A percentile compares a stretch with the other conserved stretches of the same genome.
These are phyloP conservation scores for Arctocebus calabarensis DNA, from an alignment of 2,797 vertebrate species.

Conservation along the genomic window DNA sequence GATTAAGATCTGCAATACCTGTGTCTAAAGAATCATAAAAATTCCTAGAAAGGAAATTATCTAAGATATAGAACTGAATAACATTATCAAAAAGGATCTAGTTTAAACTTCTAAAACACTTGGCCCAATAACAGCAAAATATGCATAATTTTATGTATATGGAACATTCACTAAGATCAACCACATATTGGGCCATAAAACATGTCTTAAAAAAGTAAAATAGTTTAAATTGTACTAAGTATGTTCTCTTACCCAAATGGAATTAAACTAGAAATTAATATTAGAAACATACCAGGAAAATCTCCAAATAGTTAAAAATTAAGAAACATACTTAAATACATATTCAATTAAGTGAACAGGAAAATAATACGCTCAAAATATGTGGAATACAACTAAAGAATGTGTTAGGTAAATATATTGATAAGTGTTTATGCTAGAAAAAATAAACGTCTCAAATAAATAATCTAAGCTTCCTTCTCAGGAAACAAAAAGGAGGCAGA, in stretches of 20 bases:
- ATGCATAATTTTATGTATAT: background rate
- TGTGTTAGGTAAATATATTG: background rate
- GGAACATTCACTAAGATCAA: background rate
- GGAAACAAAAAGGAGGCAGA: background rate
- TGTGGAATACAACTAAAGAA: background rate
- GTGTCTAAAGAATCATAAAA: background rate
- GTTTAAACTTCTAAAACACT: background rate
- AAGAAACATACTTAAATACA: slow-evolving; percentile 2
- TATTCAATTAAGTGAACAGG: background rate
- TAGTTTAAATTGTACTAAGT: background rate
- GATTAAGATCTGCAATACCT: background rate
- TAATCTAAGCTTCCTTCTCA: background rate
- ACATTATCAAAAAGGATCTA: background rate
- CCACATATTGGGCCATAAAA: background rate
- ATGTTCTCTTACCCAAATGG: background rate
- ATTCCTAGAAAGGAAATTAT: background rate
- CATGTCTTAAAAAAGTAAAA: background rate
- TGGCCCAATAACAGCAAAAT: background rate
- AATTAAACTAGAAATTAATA: background rate
- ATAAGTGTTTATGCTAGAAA: background rate
- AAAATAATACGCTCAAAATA: background rate
- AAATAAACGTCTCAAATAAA: background rate
- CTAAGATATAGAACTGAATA: background rate
- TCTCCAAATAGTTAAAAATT: background rate
- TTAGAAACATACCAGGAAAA: background rate